These are phyloP conservation scores for Aphidius colemani DNA, from an alignment of 2,888 invertebrate species.

Conservation along the genomic window DNA sequence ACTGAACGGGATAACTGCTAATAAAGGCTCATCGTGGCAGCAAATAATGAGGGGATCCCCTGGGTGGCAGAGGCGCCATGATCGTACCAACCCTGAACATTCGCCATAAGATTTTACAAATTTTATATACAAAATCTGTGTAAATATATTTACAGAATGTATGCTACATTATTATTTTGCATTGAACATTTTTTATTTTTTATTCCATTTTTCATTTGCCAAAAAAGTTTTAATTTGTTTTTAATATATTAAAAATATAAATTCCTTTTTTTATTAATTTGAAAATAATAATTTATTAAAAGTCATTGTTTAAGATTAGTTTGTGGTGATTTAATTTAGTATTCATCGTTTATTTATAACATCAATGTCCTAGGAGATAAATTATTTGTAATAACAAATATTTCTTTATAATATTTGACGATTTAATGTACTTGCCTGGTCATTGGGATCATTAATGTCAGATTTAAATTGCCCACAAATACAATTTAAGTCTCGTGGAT, in stretches of 20 bases:
- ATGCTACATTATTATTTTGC: conserved; percentile 51
- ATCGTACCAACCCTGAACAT: conserved; percentile 49
- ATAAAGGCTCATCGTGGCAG: conserved; percentile 57
- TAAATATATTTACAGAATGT: conserved; percentile 48
- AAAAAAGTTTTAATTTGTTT: too few relatives aligned
- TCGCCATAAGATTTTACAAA: conserved; percentile 31
- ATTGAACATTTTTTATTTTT: conserved; percentile 49
- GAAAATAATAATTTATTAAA: too few relatives aligned
- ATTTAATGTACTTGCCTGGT: too few relatives aligned
- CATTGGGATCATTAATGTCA: not conserved
- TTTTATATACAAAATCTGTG: conserved; percentile 14
- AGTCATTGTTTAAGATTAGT: too few relatives aligned
- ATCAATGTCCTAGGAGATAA: too few relatives aligned
- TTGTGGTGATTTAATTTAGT: too few relatives aligned
- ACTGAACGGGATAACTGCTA: conserved; percentile 57
- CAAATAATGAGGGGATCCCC: conserved; percentile 57
- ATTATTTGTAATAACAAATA: too few relatives aligned
- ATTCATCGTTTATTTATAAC: too few relatives aligned
- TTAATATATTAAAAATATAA: too few relatives aligned
- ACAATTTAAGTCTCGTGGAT: not conserved
- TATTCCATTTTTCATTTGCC: not conserved
- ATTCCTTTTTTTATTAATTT: too few relatives aligned
- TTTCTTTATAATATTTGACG: not conserved
- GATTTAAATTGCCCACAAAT: not conserved
- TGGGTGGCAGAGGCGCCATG: conserved; percentile 55